A percentile compares a stretch with the other conserved stretches of the same genome.
These are phyloP conservation scores for Macquaria australasica DNA, from an alignment of 2,113 vertebrate genomes.

Conservation along the genomic window DNA sequence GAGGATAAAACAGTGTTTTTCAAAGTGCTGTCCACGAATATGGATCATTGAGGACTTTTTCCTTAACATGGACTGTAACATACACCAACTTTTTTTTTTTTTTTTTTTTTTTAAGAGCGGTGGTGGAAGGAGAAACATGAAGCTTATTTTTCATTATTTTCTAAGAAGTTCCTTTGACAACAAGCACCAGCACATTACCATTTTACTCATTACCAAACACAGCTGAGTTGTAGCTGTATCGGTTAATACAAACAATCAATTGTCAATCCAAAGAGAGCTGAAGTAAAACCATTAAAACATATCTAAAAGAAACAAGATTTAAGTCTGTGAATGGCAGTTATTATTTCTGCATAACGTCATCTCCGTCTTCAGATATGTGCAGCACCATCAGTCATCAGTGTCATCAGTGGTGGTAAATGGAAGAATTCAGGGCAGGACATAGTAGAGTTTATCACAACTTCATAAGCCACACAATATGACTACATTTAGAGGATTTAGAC, in stretches of 20 bases:
- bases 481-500: slow-evolving; percentile 1
- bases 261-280: background rate
- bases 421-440: background rate
- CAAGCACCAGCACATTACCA: background rate
- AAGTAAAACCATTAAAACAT: background rate
- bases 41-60: background rate
- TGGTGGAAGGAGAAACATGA: slow-evolving; percentile 26
- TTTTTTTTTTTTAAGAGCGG: background rate
- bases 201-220: background rate
- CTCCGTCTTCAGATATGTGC: background rate
- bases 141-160: slow-evolving; percentile 25
- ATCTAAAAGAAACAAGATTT: background rate
- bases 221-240: background rate
- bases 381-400: background rate
- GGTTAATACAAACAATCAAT: background rate
- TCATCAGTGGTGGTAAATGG: too few relatives aligned
- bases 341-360: background rate
- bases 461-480: background rate
- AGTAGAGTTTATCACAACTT: background rate
- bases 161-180: background rate
- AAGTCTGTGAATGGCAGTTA: background rate
- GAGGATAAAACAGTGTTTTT: background rate
- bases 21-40: background rate
- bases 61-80: background rate
- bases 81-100: background rate